Evolutionary conservation across 2,113 vertebrate genomes (phyloP).

Genomic region (Nycticorax nycticorax): DNA sequence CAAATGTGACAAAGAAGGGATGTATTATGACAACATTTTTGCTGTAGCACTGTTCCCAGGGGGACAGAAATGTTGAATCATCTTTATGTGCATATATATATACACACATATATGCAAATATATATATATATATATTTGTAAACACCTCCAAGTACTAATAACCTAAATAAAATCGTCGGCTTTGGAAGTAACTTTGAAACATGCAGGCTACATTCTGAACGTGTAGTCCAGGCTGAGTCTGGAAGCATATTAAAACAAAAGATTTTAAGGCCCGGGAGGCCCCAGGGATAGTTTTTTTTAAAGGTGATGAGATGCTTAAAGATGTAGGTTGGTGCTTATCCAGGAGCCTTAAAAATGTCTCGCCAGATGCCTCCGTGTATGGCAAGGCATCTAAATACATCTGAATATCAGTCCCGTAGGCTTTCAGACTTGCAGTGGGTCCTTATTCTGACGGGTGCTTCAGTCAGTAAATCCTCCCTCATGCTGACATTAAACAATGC

Average conservation of each 20-base stretch:
- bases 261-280: neutral
- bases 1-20: slow-evolving; percentile 53
- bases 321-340: neutral
- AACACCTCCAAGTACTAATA: slow-evolving; percentile 36
- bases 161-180: neutral
- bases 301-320: slow-evolving; percentile 4
- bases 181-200: neutral
- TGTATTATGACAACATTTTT: slow-evolving; percentile 63
- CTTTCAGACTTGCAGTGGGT: slow-evolving; percentile 8
- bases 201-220: accelerated
- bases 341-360: slow-evolving; percentile 11
- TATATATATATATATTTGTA: slow-evolving; percentile 17
- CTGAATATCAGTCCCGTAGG: neutral
- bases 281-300: neutral
- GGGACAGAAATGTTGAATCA: slow-evolving; percentile 55
- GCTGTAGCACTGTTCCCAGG: slow-evolving; percentile 38
- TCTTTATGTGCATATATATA: slow-evolving; percentile 44
- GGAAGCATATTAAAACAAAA: neutral
- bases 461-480: slow-evolving; percentile 55
- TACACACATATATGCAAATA: neutral
- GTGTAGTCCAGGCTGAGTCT: neutral
- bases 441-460: slow-evolving; percentile 34
- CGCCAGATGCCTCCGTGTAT: neutral
- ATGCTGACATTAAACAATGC: slow-evolving; percentile 54
- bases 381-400: neutral